Evolutionary conservation across 2,888 invertebrate genomes (phyloP), one percentile per base, ranked within the genome.

Genomic region (Meta bourneti): DNA sequence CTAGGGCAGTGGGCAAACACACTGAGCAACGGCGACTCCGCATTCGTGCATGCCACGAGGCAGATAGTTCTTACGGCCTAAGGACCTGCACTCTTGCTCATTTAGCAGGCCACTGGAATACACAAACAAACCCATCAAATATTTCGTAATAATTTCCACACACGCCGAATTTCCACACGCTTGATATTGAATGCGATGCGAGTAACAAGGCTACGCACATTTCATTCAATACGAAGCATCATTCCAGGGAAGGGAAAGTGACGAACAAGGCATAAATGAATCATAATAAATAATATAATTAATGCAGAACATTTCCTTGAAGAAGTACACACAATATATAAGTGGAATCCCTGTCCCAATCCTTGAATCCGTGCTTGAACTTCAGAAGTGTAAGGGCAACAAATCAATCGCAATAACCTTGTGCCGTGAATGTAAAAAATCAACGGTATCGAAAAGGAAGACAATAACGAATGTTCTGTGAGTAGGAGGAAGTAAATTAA

Each of bases 401-500:
- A 51, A 71, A 72, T 71, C 51, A 83, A 83, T 19, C 71, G 72
- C 49, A 49, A 83, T 51, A 72, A 71, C 83, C 83, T 83, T 83
- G 83, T 54, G 72, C 71, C 13, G 51, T 81, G 81, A 81, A 48
- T 70, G 49, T 61, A 34, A 20, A 52, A 61, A 71, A 71, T 49
- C 70, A 82, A n/a, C 54, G 13, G n/a, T 70, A 70, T 70, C 61
- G 48, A 69, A 48, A 52, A 70, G 61, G 34, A 61, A 61, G 61
- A 70, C 69, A 20, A 48, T 11, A 48, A 52, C 61, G 34, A 69
- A 81, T 77, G 49, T 77, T 71, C 48, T 16, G 77, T 19, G 77
- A 77, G 75, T 75, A 78, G 78, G 52, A 86, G 86, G 86, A 86
- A 86, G 86, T 79, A 48, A 52, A 71, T 34, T 69, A 61, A 61